Base-by-base conservation (phyloP, 2,888 invertebrate species). In the Zygogramma bicolorata region DNA sequence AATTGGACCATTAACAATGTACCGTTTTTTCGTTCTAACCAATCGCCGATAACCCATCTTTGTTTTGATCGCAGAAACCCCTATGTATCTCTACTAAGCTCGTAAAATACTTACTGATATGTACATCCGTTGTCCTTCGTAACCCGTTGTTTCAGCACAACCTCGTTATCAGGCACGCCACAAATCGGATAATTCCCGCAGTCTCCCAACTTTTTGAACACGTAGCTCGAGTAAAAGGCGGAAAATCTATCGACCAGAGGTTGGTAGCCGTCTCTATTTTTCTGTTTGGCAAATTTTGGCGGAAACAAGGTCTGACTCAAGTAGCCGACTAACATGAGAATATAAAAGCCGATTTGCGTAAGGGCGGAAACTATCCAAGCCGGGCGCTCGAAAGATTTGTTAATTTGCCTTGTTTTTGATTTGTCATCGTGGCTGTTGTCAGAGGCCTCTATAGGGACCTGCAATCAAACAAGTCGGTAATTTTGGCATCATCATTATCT, bases 161-260 rank as follows among this genome's bases (percentile, higher is more conserved):
- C 89, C 84, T 93, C 92, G 27, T 95, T 95, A 34, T 96, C 97
- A 58, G 99, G 98, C 76, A 97, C 95, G 85, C 97, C 96, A 86
- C 94, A 93, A 84, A 99, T 94, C 67, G 98, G 98, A 76, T 95
- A 92, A 89, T 97, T 97, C 95, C 97, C 98, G 87, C 97, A 97
- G 89, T 99, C 98, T 72, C 94, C 90, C 75, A 99, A 93, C 81
- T 98, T 91, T 79, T 97, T 91, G 88, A 97, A 98, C 65, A 98
- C 92, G 88, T 98, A 97, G 66, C 95, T 91, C 34, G 95, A 94
- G 88, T 96, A 98, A 89, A 96, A 96, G 84, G 92, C 92, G 84
- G 96, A 95, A 88, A 96, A 97, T 83, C 77, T 91, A 84, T 96
- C 94, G 87, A 94, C 95, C 53, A 97, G 89, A 27, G 93, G 90